Conservation (phyloP, 92 coral and sea anemone species). For the Porites lobata region DNA sequence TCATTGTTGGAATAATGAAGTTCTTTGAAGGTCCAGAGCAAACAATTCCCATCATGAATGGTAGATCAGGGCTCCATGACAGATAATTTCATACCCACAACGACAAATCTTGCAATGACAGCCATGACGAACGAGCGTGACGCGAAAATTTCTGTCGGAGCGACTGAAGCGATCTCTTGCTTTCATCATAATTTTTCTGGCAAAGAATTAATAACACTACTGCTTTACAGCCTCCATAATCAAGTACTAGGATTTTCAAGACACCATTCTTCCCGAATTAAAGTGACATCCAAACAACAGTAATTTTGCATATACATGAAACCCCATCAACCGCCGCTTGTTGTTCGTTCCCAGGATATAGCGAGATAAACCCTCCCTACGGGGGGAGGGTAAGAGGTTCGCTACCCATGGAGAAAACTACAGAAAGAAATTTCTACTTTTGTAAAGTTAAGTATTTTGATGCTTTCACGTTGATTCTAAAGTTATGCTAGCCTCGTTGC, state of each 20-base stretch:
- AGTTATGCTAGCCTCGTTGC: too few relatives aligned
- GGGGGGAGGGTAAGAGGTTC: constrained; percentile 4
- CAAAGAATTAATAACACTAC: neutral
- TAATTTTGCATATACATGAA: neutral
- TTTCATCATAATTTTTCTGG: neutral
- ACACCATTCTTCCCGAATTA: neutral
- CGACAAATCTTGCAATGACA: neutral
- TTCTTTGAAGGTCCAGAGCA: constrained; percentile 34
- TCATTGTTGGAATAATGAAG: constrained; percentile 20
- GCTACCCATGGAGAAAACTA: neutral
- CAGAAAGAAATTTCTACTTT: too few relatives aligned
- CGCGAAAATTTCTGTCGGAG: neutral
- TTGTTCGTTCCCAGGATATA: constrained; percentile 24
- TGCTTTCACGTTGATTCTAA: too few relatives aligned
- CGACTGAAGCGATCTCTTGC: neutral
- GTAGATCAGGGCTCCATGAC: constrained; percentile 12
- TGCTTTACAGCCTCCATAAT: neutral
- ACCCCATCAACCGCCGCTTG: neutral
- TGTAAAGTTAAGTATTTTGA: too few relatives aligned
- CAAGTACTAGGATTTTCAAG: neutral
- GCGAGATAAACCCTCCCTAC: neutral
- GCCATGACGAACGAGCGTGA: constrained; percentile 12
- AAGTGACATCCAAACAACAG: neutral
- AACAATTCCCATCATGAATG: constrained; percentile 43
- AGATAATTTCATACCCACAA: neutral